Conservation (phyloP, 2,113 vertebrate genomes). For the Rhagologus leucostigma region DNA sequence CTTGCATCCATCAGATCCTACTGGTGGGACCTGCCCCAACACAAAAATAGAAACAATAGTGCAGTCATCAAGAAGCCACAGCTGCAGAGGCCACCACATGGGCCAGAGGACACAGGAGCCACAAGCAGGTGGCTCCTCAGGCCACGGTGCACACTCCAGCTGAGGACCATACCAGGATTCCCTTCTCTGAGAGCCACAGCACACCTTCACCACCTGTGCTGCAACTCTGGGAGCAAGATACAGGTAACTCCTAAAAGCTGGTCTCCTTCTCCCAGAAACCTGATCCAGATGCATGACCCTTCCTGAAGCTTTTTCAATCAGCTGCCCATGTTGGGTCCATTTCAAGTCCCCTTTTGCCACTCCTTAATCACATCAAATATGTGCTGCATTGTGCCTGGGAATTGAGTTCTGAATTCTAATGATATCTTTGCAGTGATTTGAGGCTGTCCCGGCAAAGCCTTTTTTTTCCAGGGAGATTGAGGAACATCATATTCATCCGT, state of each 20-base stretch:
- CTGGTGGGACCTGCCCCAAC: neutral
- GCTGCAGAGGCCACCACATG: neutral
- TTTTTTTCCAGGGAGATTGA: neutral
- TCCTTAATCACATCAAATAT: neutral
- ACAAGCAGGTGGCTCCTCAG: neutral
- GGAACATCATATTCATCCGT: neutral
- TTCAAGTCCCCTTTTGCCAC: neutral
- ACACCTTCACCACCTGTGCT: neutral
- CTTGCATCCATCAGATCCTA: neutral
- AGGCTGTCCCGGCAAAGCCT: neutral
- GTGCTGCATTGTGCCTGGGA: neutral
- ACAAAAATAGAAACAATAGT: neutral
- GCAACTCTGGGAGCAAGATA: neutral
- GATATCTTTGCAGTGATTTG: neutral
- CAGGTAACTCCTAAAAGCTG: neutral
- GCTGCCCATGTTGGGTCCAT: neutral
- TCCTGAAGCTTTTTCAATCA: neutral
- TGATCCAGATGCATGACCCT: neutral
- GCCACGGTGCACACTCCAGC: neutral
- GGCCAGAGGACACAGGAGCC: neutral
- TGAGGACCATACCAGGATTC: accelerated
- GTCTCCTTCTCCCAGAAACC: neutral
- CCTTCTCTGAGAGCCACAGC: neutral
- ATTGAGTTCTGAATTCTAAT: neutral
- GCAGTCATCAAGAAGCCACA: neutral